Conservation (phyloP, 1,140 invertebrate genomes). For the Zeugodacus cucurbitae region DNA sequence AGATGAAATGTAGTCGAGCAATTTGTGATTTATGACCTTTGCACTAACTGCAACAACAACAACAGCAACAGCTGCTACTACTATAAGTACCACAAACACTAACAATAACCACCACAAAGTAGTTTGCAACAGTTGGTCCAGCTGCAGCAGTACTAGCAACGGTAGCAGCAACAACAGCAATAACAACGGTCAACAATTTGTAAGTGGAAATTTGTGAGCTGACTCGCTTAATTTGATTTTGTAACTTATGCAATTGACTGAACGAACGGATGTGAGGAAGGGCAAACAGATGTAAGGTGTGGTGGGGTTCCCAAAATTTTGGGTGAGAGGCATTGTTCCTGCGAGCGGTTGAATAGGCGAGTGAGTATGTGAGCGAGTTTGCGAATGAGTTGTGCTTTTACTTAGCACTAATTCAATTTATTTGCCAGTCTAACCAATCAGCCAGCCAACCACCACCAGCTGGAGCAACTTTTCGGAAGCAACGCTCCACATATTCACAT, state of each 20-base stretch:
- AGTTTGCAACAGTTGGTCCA: slow-evolving; percentile 6
- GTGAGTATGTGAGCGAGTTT: not conserved
- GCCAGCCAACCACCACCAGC: not conserved
- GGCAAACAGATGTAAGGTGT: no score
- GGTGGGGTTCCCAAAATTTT: not conserved
- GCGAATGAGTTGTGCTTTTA: not conserved
- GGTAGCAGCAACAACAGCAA: not conserved
- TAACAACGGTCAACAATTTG: not conserved
- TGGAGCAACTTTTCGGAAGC: not conserved
- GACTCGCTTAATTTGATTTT: slow-evolving; percentile 26
- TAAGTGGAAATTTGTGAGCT: slow-evolving; percentile 19
- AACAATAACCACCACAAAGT: slow-evolving; percentile 5
- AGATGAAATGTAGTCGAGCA: slow-evolving; percentile 26
- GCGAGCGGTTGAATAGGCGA: not conserved
- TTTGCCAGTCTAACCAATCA: not conserved
- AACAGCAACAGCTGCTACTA: not conserved
- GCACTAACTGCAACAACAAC: not conserved
- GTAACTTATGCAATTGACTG: not conserved
- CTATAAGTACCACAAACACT: not conserved
- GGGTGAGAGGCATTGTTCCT: not conserved
- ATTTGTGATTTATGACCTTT: slow-evolving; percentile 18
- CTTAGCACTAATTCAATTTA: slow-evolving; percentile 11
- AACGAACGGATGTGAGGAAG: not conserved
- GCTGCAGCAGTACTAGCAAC: not conserved
- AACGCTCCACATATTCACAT: not conserved